A percentile compares a stretch with the other conserved stretches of the same genome.
These are phyloP conservation scores for Leucania comma DNA, from an alignment of 2,888 invertebrate species.

Conservation along the genomic window DNA sequence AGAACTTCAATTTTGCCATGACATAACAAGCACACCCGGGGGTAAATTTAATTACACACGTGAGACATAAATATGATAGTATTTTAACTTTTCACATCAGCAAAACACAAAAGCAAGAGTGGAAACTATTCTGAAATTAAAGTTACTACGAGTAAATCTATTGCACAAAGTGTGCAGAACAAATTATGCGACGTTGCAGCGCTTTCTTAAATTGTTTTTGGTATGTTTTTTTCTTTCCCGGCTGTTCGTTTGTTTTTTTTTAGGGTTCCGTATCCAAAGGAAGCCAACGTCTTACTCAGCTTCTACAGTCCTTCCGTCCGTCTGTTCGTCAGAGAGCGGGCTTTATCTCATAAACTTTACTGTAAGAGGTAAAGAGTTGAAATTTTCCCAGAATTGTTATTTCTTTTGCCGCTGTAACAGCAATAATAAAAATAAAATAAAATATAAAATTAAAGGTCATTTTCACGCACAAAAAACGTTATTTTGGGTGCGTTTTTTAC, in stretches of 20 bases:
- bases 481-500: too few relatives aligned
- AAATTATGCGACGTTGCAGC: conserved; percentile 58
- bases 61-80: conserved; percentile 40
- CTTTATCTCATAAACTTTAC: too few relatives aligned
- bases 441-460: too few relatives aligned
- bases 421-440: too few relatives aligned
- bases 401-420: too few relatives aligned
- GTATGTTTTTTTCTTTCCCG: conserved; percentile 40
- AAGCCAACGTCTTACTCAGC: too few relatives aligned
- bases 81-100: conserved; percentile 55
- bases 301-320: too few relatives aligned
- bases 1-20: conserved; percentile 36
- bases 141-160: conserved; percentile 48
- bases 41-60: conserved; percentile 42
- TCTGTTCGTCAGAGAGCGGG: too few relatives aligned
- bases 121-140: conserved; percentile 53
- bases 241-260: conserved; percentile 40
- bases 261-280: not conserved
- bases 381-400: too few relatives aligned
- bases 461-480: too few relatives aligned
- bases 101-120: conserved; percentile 45
- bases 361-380: too few relatives aligned
- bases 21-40: conserved; percentile 23
- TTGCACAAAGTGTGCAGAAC: conserved; percentile 55
- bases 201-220: conserved; percentile 63